Conservation (phyloP, 2,113 vertebrate species). For the Solea senegalensis region DNA sequence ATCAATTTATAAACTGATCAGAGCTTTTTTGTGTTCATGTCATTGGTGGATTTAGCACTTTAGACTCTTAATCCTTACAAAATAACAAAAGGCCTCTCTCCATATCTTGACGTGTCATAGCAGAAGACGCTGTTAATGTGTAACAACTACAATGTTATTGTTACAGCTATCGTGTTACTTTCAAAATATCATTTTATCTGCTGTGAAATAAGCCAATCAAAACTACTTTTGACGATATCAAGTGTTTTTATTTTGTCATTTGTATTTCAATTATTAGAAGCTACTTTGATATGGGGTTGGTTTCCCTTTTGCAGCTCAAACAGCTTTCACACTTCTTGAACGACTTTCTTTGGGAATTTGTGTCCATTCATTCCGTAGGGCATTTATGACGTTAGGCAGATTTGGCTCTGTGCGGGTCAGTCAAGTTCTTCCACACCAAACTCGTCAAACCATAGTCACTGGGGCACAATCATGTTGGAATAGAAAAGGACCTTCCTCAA, state of each 20-base stretch:
- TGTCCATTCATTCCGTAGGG: not conserved
- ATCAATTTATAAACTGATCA: not conserved
- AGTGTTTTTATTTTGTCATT: not conserved
- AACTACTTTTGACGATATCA: not conserved
- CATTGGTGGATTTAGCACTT: not conserved
- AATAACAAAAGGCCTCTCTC: not conserved
- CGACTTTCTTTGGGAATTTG: not conserved
- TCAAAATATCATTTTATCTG: not conserved
- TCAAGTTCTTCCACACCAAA: too few species aligned
- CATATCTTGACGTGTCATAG: not conserved
- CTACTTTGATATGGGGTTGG: too few species aligned
- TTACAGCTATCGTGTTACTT: not conserved
- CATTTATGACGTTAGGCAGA: too few species aligned
- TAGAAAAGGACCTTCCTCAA: too few species aligned
- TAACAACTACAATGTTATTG: not conserved
- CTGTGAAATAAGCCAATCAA: not conserved
- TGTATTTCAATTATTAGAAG: conserved; percentile 2
- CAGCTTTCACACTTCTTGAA: too few species aligned
- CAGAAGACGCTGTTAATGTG: not conserved
- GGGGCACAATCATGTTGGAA: not conserved
- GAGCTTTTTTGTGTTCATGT: not conserved
- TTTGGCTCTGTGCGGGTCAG: too few species aligned
- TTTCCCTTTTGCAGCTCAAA: too few species aligned
- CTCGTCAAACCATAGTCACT: not conserved
- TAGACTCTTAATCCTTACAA: not conserved